Base-by-base conservation (phyloP, 2,888 invertebrate genomes). In the Mythimna ferrago region DNA sequence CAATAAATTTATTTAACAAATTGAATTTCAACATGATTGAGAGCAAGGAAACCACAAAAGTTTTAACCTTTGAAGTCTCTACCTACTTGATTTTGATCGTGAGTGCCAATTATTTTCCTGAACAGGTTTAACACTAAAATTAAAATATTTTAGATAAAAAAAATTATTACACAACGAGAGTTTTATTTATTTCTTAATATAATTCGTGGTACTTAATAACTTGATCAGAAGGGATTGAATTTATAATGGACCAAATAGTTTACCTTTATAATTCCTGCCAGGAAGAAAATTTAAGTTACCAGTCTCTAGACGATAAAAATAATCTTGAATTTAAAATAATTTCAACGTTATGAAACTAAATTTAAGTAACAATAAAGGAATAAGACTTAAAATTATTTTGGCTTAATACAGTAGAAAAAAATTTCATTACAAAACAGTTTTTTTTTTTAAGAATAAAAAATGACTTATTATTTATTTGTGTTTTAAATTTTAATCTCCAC, bases 151-250 rank as follows among this genome's bases (percentile, higher is more conserved):
- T 57, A 0, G 11, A 16, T 57, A 9, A 19, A 14, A 11, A 7
- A 75, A 21, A 66, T 66, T 76, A 66, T 26, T 66, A 32, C 35
- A 14, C 54, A 54, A 76, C 16, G 35, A 76, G 19, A n/a, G 48
- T 56, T 66, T 54, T 14, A 60, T 66, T 76, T 48, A 75, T 41
- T 65, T 41, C 14, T 19, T 14, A 32, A 19, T n/a, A 19, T 41
- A 32, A 35, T 1, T 44, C n/a, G 21, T 6, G 5, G 1, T 41
- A 54, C 21, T 38, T 35, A 21, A 19, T 19, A 26, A 38, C n/a
- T 44, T 32, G 14, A 35, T 48, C 1, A 44, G 4, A 51, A 16
- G 7, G 2, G 0, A 38, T 26, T 61, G 0, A 48, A 38, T 51
- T 21, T 10, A 16, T 5, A n/a, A 38, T 26, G 44, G 6, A 57